These are phyloP conservation scores for Centruroides vittatus DNA, from an alignment of 1,140 invertebrate species.

Conservation along the genomic window DNA sequence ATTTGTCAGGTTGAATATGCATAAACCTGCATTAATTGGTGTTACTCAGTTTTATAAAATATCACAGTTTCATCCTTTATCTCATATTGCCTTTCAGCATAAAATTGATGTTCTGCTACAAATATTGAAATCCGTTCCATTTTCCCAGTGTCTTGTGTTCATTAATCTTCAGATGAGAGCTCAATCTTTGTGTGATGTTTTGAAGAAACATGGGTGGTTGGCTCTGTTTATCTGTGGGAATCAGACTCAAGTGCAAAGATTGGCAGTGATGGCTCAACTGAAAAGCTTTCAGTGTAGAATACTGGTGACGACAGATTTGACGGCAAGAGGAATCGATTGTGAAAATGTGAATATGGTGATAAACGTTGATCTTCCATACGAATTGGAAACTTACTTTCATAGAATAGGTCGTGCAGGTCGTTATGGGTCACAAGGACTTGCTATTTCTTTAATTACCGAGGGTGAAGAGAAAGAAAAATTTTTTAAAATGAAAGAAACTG, in stretches of 20 bases:
- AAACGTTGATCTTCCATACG: slow-evolving; percentile 72
- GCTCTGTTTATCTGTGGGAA: slow-evolving; percentile 54
- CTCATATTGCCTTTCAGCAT: slow-evolving; percentile 33
- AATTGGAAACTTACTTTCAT: slow-evolving; percentile 83
- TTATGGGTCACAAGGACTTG: slow-evolving; percentile 32
- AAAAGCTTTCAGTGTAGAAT: slow-evolving; percentile 62
- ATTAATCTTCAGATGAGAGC: slow-evolving; percentile 59
- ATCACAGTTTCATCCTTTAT: slow-evolving; percentile 23
- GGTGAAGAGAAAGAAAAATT: not conserved
- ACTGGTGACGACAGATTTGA: slow-evolving; percentile 71
- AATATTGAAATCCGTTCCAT: slow-evolving; percentile 53
- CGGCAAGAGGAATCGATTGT: slow-evolving; percentile 65
- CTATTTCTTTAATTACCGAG: not conserved
- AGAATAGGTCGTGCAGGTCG: slow-evolving; percentile 86
- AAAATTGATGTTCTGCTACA: slow-evolving; percentile 54
- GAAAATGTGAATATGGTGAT: slow-evolving; percentile 84
- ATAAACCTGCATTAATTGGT: slow-evolving; percentile 36
- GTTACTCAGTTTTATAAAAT: slow-evolving; percentile 28
- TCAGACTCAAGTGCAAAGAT: slow-evolving; percentile 59
- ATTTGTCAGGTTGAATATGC: slow-evolving; percentile 44
- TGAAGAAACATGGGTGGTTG: slow-evolving; percentile 52
- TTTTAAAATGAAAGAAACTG: not conserved
- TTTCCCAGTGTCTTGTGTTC: slow-evolving; percentile 84
- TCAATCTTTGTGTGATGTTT: slow-evolving; percentile 51
- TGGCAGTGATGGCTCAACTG: slow-evolving; percentile 56